Base-by-base conservation (phyloP, 2,888 invertebrate species). In the Byasa hedistus region DNA sequence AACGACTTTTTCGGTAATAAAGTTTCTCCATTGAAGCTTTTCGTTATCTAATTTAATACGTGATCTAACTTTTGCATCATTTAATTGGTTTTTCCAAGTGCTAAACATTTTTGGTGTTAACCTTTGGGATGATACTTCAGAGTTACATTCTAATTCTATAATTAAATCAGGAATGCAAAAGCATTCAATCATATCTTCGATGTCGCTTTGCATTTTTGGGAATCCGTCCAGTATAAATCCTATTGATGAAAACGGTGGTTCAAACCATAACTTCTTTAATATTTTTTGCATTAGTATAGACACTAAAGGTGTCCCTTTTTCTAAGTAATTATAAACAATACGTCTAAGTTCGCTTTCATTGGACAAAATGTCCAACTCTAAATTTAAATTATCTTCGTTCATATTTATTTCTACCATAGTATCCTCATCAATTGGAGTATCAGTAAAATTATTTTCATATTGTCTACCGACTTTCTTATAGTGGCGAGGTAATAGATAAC, bases 151-250 rank as follows among this genome's bases (percentile, higher is more conserved):
- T 69, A 94, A 75, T 77, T 93, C 89, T 56, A 94, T 79, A 12
- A 94, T 78, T 64, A 94, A 73, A 78, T 95, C 94, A 0, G 95
- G 95, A 61, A 94, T 87, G 48, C 91, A 86, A 75, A 80, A 90
- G 71, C 85, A 80, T 27, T 86, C 74, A 7, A 86, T 68, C 89
- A 94, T 93, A 52, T 90, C 85, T 70, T 93, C 87, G 3, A 93
- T 77, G 78, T 95, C 94, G 60, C 83, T 80, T 8, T 89, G 78
- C 67, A 92, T 79, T 77, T 87, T 93, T 12, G 95, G 95, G 82
- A 93, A 95, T 62, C 93, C 94, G 78, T 94, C 94, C 52, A 95
- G 77, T 54, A 94, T 85, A 76, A 94, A 87, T 7, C 94, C 94
- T 22, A 80, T 82, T 5, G 78, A 74, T 23, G 78, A 80, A 75